Base-by-base conservation (phyloP, 2,888 invertebrate species). In the Acleris cristana region DNA sequence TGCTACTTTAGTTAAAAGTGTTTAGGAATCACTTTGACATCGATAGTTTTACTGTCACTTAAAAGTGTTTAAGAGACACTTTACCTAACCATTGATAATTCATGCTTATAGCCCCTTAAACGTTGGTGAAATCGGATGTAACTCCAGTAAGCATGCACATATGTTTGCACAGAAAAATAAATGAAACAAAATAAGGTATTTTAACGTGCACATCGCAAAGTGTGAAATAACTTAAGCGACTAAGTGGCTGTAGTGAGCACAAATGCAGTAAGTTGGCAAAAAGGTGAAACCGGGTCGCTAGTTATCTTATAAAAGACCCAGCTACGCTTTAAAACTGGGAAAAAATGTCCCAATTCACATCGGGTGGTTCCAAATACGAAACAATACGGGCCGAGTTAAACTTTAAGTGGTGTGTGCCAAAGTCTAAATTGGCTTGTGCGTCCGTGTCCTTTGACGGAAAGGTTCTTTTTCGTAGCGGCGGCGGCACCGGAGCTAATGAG, bases 401-500 rank as follows among this genome's bases (percentile, higher is more conserved):
- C 74, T 63, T 48, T 76, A 70, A 57, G 14, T 5, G 23, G 55
- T 63, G 40, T 58, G 48, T 18, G 40, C 64, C 76, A 76, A 61
- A 69, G 77, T 69, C 52, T 53, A 64, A 58, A 74, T 73, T 77
- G 56, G 64, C 53, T 60, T 64, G 69, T 48, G 14, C 2, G 44
- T 18, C 16, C 6, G 64, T 73, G 78, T 79, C 78, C 81, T 82
- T 83, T 83, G 78, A 77, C 77, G 79, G 79, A 81, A 82, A 81
- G 77, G 74, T 77, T 65, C 64, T 78, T 75, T 79, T 82, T 77
- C 73, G 76, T 67, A 75, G 74, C 74, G 59, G 64, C 71, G 67
- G 61, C 73, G 70, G 72, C 77, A 76, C 71, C 76, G 76, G 70
- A 75, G 76, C 82, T 86, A 86, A 86, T 86, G 85, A 86, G 84